Base-by-base conservation (phyloP, 2,888 invertebrate species). In the Orgyia antiqua region DNA sequence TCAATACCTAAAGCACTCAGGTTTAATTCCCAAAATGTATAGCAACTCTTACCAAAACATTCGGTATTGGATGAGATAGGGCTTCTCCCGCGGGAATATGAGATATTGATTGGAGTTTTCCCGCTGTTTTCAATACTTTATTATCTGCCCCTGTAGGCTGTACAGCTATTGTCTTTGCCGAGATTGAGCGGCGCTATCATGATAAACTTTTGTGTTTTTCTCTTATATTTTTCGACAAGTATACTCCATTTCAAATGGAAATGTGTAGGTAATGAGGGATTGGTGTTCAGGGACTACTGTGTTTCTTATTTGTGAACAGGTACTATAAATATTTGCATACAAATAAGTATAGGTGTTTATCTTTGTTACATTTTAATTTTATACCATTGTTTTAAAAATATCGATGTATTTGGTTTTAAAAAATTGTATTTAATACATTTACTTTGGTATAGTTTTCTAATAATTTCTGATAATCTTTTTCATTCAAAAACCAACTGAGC, bases 51-150 rank as follows among this genome's bases (percentile, higher is more conserved):
- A 18, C 35, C 29, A 26, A 31, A 11, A 28, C 31, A 31, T 25
- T 34, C 4, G 10, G 27, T 31, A 34, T 39, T 33, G 35, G 26
- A 12, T 23, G 23, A 36, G 37, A 43, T 51, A 27, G 33, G 39
- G 32, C 30, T 9, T 3, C 29, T 62, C 70, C 64, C 67, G 2
- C n/a, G 64, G 56, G 73, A 58, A 54, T 54, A 58, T 56, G 46
- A 55, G 59, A 62, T 73, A 75, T 75, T 74, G 74, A 73, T 73
- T 73, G 75, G 69, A 70, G 39, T 71, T 71, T 61, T 61, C 57
- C 62, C 68, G 56, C 63, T 67, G 63, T 71, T 73, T 70, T 74
- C 69, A 73, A 74, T 74, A 73, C 70, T 72, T 71, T 72, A 72
- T 71, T 69, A 71, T 62, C 45, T 46, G 43, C 52, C 66, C 57